Conservation (phyloP, 2,113 vertebrate genomes). For the Tursiops truncatus region DNA sequence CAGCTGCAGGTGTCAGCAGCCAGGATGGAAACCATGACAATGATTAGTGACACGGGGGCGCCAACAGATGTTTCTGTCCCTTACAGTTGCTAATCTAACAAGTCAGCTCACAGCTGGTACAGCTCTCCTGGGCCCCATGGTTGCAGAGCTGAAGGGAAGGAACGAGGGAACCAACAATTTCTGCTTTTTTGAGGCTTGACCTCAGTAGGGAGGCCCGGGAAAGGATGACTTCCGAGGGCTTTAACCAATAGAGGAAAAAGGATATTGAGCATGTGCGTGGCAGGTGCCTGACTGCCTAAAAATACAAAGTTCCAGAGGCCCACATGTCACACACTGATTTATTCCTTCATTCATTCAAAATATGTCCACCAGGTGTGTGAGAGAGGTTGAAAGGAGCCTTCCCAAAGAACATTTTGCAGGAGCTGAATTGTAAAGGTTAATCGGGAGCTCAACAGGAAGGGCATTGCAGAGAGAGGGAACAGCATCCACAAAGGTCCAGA, state of each 20-base stretch:
- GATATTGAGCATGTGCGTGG: not conserved
- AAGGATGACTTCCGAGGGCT: not conserved
- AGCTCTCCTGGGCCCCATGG: conserved; percentile 41
- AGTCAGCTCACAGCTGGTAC: conserved; percentile 76
- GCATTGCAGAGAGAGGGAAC: not conserved
- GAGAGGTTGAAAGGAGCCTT: not conserved
- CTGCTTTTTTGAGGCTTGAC: not conserved
- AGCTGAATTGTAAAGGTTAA: not conserved
- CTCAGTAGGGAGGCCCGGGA: not conserved
- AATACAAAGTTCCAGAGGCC: not conserved
- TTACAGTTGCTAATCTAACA: conserved; percentile 79
- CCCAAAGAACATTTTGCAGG: not conserved
- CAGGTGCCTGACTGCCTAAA: not conserved
- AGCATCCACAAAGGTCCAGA: not conserved
- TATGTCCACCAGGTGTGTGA: not conserved
- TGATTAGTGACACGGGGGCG: conserved; percentile 74
- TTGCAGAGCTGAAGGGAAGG: not conserved
- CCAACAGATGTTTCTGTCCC: conserved; percentile 81
- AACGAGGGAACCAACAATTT: not conserved
- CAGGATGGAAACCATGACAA: conserved; percentile 70
- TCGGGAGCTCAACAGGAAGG: not conserved
- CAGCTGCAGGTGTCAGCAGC: conserved; percentile 70
- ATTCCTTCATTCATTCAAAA: conserved; percentile 16
- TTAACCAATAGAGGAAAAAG: not conserved
- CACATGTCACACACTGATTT: not conserved